Evolutionary conservation across 2,113 vertebrate genomes (phyloP), one percentile per base, ranked within the genome.

Genomic region (Glareola pratincola): DNA sequence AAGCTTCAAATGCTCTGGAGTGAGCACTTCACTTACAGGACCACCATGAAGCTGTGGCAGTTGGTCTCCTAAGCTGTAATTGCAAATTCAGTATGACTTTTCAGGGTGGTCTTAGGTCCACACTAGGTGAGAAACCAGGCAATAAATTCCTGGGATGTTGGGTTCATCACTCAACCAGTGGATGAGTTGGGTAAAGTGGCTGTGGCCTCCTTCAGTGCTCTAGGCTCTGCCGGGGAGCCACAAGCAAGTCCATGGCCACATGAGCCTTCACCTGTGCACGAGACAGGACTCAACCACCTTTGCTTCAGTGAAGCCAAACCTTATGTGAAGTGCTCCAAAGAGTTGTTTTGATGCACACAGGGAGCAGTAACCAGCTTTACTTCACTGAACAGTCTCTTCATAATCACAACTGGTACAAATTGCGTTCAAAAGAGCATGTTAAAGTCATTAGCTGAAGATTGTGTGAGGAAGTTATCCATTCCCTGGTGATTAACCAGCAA

Each of bases 391-490:
- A 53, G 51, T 23, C 43, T 81, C 77, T 84, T 67, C n/a, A 13
- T 62, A 90, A 95, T 50, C 79, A 87, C n/a, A 66, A 20, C 30
- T 0, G 1, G 30, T 69, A 62, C 82, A 64, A 72, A 78, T 1
- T 32, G 45, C 8, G 2, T 43, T 95, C 13, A 34, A 57, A 90
- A 57, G 75, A 73, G 47, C 1, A 3, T 81, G 81, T 75, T 94
- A 69, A 92, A 96, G 48, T 51, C 47, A 90, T 95, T 94, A 94
- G 56, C 64, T 74, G 87, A 66, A 75, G 84, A 23, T 56, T 81
- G 74, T 51, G 39, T 82, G 86, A 96, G 56, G 72, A 94, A 92
- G 88, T 78, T 90, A 67, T 23, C 84, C 59, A 51, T 71, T 92
- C 91, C 77, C 86, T 53, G 0, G 13, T 14, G 88, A 89, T 84